Percentiles rank a stretch among this genome's conserved stretches.
These are phyloP conservation scores for Volucella bombylans DNA, from an alignment of 2,888 invertebrate species.

Conservation along the genomic window DNA sequence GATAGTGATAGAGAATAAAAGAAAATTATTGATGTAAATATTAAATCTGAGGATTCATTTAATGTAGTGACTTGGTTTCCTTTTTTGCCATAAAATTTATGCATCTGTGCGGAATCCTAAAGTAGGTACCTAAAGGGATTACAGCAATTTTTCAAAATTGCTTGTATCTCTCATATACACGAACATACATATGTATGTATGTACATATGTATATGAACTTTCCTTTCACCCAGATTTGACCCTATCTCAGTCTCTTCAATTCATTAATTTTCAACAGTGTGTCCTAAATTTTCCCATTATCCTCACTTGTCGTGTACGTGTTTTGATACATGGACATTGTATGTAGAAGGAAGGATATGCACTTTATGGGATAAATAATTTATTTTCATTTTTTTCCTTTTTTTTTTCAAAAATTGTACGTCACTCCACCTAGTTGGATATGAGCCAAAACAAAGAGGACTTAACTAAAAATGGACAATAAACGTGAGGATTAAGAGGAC, in stretches of 20 bases:
- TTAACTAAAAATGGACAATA: conserved; percentile 45
- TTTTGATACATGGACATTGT: conserved; percentile 6
- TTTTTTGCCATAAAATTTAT: neutral
- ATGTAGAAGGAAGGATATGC: conserved; percentile 25
- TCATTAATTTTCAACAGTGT: conserved; percentile 19
- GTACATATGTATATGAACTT: neutral
- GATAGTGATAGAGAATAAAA: neutral
- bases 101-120: neutral
- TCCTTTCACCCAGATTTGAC: neutral
- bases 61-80: neutral
- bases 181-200: too few relatives aligned
- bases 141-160: too few relatives aligned
- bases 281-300: conserved; percentile 63
- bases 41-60: conserved; percentile 33
- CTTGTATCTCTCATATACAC: too few relatives aligned
- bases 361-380: conserved; percentile 39
- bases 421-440: conserved; percentile 64
- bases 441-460: conserved; percentile 44
- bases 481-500: conserved; percentile 52
- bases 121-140: too few relatives aligned
- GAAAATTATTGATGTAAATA: neutral
- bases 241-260: neutral
- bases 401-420: conserved; percentile 14
- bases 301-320: conserved; percentile 49
- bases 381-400: conserved; percentile 21